Evolutionary conservation across 2,888 invertebrate genomes (phyloP).

Genomic region (Zhengitettix transpicula): DNA sequence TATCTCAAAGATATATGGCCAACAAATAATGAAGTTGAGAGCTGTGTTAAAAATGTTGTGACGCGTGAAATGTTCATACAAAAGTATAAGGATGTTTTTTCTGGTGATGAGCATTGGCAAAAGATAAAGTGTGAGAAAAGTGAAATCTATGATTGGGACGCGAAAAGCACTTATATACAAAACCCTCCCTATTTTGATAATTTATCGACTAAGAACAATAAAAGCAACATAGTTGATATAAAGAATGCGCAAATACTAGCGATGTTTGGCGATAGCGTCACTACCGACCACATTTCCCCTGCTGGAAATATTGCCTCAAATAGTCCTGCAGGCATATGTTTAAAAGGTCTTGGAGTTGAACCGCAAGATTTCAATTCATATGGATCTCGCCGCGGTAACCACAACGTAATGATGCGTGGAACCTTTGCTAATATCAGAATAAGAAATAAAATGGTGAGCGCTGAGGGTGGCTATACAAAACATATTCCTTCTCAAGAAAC

Average conservation of each 20-base stretch:
- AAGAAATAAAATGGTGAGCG: constrained; percentile 28
- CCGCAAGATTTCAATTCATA: constrained; percentile 8
- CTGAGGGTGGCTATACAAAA: constrained; percentile 28
- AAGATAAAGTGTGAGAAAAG: no score
- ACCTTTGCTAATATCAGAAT: constrained; percentile 41
- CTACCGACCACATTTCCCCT: constrained; percentile 10
- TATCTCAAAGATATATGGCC: constrained; percentile 8
- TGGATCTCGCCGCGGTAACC: constrained; percentile 11
- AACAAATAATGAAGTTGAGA: background rate
- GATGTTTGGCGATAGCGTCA: constrained; percentile 7
- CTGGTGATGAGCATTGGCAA: no score
- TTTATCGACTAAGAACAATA: no score
- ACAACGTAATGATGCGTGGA: constrained; percentile 10
- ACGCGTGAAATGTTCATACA: background rate
- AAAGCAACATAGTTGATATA: background rate
- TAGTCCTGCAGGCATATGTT: constrained; percentile 8
- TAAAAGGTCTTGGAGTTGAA: constrained; percentile 2
- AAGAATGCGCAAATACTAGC: constrained; percentile 6
- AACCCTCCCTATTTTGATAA: no score
- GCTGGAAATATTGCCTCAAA: constrained; percentile 6
- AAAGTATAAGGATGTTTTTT: no score
- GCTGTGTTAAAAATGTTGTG: background rate
- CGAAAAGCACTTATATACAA: no score
- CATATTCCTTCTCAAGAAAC: constrained; percentile 27
- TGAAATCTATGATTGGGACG: no score